Percentiles rank a stretch among this genome's conserved stretches.
These are phyloP conservation scores for Zaprionus vittiger DNA, from an alignment of 1,140 invertebrate genomes.

Conservation along the genomic window DNA sequence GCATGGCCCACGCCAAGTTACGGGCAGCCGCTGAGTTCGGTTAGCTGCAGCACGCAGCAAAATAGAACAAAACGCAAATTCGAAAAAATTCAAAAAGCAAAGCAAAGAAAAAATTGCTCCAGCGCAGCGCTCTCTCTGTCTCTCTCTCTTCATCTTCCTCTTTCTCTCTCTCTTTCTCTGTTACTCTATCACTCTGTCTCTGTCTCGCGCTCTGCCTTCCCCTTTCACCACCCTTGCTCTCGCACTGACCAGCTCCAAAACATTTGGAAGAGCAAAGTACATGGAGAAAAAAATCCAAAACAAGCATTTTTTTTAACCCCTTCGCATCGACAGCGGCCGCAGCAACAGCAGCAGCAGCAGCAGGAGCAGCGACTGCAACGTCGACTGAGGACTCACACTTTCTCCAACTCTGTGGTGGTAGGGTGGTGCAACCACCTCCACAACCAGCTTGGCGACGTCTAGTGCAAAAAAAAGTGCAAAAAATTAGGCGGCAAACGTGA, in stretches of 20 bases:
- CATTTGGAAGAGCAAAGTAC: constrained; percentile 48
- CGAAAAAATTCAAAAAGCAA: constrained; percentile 60
- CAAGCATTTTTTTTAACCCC: constrained; percentile 76
- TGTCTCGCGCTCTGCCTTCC: not conserved
- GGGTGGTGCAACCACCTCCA: constrained; percentile 58
- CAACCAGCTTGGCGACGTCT: constrained; percentile 51
- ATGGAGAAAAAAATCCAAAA: constrained; percentile 75
- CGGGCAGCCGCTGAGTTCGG: constrained; percentile 48
- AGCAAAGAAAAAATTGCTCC: constrained; percentile 53
- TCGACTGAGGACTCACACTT: constrained; percentile 28
- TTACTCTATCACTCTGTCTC: constrained; percentile 10
- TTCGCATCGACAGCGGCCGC: constrained; percentile 48
- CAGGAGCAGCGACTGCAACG: constrained; percentile 11
- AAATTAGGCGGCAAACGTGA: constrained; percentile 79
- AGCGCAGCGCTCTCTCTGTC: constrained; percentile 33
- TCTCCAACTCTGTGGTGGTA: constrained; percentile 20
- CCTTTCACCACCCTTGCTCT: not conserved
- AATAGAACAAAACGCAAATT: constrained; percentile 68
- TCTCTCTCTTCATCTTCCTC: not conserved
- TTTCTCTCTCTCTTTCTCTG: constrained; percentile 12
- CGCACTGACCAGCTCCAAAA: constrained; percentile 52
- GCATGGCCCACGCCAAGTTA: constrained; percentile 54
- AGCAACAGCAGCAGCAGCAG: constrained; percentile 23
- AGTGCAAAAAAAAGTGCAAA: constrained; percentile 68
- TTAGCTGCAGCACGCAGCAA: constrained; percentile 71